Evolutionary conservation across 2,113 vertebrate species (phyloP).

Genomic region (Redunca redunca): DNA sequence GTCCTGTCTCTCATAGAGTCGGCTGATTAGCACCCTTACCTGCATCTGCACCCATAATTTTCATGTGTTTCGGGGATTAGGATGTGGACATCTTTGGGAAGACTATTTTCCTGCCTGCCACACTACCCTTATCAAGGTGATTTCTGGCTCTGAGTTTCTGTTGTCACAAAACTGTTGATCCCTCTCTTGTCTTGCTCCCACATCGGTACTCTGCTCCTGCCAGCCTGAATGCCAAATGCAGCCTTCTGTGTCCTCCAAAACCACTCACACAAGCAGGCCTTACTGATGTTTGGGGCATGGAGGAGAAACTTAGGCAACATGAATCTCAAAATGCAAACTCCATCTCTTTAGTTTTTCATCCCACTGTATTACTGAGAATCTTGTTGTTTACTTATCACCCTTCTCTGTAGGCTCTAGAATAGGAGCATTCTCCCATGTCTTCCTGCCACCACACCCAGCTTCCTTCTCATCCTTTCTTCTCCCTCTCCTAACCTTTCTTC

Average conservation of each 20-base stretch:
- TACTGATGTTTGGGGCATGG: background rate
- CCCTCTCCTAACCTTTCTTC: background rate
- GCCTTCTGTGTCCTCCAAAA: background rate
- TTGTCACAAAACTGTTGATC: background rate
- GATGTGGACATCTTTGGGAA: background rate
- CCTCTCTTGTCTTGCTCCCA: background rate
- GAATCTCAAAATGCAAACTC: background rate
- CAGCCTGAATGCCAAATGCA: background rate
- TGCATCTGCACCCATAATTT: background rate
- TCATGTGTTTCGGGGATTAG: background rate
- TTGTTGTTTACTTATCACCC: background rate
- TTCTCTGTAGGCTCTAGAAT: background rate
- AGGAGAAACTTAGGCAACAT: background rate
- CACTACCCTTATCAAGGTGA: background rate
- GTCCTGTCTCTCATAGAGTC: background rate
- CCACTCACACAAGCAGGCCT: background rate
- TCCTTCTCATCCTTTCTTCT: background rate
- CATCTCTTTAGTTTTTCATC: background rate
- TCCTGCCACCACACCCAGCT: too few species aligned
- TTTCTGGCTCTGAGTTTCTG: background rate
- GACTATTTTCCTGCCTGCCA: background rate
- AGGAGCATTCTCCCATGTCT: background rate
- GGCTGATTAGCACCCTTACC: background rate
- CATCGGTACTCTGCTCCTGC: background rate
- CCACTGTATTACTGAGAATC: too few species aligned